A percentile compares a stretch with the other conserved stretches of the same genome.
These are phyloP conservation scores for Scaptomyza flava DNA, from an alignment of 2,888 invertebrate genomes.

Conservation along the genomic window DNA sequence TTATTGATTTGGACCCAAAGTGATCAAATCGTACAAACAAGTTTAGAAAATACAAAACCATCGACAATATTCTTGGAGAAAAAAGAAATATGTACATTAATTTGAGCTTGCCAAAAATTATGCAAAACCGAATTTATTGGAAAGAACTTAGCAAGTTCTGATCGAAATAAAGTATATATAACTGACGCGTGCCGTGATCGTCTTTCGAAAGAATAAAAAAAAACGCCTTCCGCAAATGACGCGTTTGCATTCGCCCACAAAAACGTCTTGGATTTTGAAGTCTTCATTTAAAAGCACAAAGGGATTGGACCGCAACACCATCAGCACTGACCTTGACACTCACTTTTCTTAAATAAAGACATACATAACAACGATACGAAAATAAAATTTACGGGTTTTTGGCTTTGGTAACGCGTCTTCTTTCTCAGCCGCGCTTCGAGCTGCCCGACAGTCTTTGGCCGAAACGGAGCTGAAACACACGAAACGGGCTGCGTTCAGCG, in stretches of 20 bases:
- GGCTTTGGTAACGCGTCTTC: constrained; percentile 78
- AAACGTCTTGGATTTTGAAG: constrained; percentile 17
- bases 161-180: constrained; percentile 13
- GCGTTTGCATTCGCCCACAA: constrained; percentile 50
- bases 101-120: constrained; percentile 34
- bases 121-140: constrained; percentile 45
- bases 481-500: constrained; percentile 61
- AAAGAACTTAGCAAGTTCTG: constrained; percentile 44
- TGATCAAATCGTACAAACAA: constrained; percentile 59
- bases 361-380: constrained; percentile 36
- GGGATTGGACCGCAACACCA: constrained; percentile 43
- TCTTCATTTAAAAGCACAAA: constrained; percentile 39
- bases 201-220: constrained; percentile 1
- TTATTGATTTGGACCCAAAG: constrained; percentile 43
- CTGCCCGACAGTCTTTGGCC: constrained; percentile 80
- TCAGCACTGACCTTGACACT: constrained; percentile 83
- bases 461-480: constrained; percentile 80
- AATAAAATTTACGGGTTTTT: constrained; percentile 40
- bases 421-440: constrained; percentile 77
- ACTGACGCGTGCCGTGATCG: constrained; percentile 61
- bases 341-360: constrained; percentile 70
- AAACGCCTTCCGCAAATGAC: constrained; percentile 69
- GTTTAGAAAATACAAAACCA: constrained; percentile 45
- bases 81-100: constrained; percentile 19
- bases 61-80: constrained; percentile 15